Base-by-base conservation (phyloP, 2,797 vertebrate species). In the Hozukius guyotensis region DNA sequence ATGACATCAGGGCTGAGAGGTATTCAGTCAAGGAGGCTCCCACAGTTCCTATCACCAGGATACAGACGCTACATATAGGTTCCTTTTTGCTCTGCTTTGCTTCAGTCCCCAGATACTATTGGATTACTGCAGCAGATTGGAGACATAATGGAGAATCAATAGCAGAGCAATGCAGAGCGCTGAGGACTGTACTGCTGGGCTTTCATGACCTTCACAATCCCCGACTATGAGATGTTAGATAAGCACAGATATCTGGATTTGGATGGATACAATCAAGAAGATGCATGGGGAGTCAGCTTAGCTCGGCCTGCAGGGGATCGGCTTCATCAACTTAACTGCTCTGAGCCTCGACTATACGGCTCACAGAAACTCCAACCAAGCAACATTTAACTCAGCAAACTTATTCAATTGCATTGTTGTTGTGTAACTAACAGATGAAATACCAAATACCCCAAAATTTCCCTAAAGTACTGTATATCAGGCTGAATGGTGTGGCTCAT, bases 61-160 rank as follows among this genome's bases (percentile, higher is more conserved):
- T 56, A 83, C 59, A 61, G 72, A 79, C 36, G 59, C 56, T 72
- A 84, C 80, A 70, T 53, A 36, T 42, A 62, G 65, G 64, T 61
- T 85, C 13, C 31, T 56, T 36, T 83, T 77, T 46, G 69, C 36
- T 84, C 80, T 83, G 84, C 79, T 89, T 80, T 82, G 77, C 66
- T 83, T 89, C 71, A 75, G 71, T 88, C 89, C 70, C 81, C 29
- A 53, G 87, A 90, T 80, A 83, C 77, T 88, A 93, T 90, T 89
- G 65, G 82, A 91, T 92, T 94, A 93, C 90, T 78, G 87, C 87
- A 87, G 82, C 83, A 87, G 77, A 87, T 80, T 83, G 85, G 78
- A 92, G 81, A 92, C 80, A 88, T 85, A 87, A 93, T 90, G 83
- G 77, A 86, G 83, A 92, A 93, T 95, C 94, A 87, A 93, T 92